Percentiles rank a stretch among this genome's conserved stretches.
phyloP scores from a whole-genome alignment of 2,113 vertebrate genomes.

The Odocoileus hemionus region DNA sequence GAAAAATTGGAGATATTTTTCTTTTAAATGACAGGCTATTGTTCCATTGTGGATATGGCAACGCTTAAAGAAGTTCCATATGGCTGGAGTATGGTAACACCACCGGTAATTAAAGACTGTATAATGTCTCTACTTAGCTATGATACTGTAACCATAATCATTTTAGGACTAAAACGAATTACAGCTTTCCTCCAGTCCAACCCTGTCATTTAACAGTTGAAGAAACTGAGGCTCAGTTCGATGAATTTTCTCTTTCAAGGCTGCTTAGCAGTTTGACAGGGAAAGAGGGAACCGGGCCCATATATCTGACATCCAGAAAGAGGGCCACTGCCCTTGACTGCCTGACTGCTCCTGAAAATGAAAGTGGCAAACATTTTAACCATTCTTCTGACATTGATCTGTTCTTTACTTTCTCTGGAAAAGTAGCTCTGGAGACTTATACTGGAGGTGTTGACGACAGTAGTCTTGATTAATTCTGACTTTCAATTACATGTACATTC shows the following conservation, averaged over 20 bases:
- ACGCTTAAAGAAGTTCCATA: neutral
- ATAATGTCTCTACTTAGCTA: conserved; percentile 20
- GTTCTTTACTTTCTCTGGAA: neutral
- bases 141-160: conserved; percentile 10
- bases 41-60: neutral
- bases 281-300: accelerated
- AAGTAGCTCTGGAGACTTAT: neutral
- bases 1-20: neutral
- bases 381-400: no score
- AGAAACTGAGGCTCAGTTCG: conserved; percentile 20
- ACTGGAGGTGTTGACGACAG: no score
- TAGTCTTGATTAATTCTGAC: neutral
- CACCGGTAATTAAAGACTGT: conserved; percentile 34
- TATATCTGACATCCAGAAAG: neutral
- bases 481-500: neutral
- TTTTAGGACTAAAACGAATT: neutral
- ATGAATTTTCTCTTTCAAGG: neutral
- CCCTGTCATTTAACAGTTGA: conserved; percentile 53
- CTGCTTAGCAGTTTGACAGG: neutral
- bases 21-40: neutral
- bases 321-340: accelerated
- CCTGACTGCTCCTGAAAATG: accelerated
- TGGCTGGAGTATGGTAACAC: neutral
- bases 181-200: neutral
- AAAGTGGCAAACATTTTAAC: accelerated